phyloP scores from a whole-genome alignment of 2,113 vertebrate genomes.

The Neodontobutis hainanensis region DNA sequence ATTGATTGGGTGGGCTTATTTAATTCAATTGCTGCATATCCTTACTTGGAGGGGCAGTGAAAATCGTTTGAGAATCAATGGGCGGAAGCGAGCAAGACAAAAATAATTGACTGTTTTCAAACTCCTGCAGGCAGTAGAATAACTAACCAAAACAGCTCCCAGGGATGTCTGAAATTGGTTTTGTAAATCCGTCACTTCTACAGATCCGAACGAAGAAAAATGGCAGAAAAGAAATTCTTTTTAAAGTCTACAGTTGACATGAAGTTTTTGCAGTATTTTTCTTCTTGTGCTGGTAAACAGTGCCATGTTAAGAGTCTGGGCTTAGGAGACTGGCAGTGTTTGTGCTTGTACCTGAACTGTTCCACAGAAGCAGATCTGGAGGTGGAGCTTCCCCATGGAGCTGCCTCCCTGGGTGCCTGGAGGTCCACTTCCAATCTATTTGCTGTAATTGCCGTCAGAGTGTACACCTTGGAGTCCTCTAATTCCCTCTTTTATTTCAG shows the following conservation, averaged over 20 bases:
- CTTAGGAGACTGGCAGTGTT: conserved; percentile 19
- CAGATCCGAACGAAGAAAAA: conserved; percentile 58
- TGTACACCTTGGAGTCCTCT: conserved; percentile 95
- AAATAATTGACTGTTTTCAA: conserved; percentile 84
- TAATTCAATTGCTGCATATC: conserved; percentile 79
- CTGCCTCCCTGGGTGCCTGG: conserved; percentile 79
- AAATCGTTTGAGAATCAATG: conserved; percentile 81
- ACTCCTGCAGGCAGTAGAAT: conserved; percentile 77
- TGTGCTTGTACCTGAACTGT: conserved; percentile 63
- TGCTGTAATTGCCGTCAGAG: conserved; percentile 97
- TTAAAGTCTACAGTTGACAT: conserved; percentile 47
- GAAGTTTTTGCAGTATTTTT: conserved; percentile 47
- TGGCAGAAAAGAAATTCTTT: conserved; percentile 65
- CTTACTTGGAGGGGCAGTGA: conserved; percentile 71
- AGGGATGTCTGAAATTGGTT: conserved; percentile 72
- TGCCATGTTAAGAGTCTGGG: conserved; percentile 46
- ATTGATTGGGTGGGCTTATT: conserved; percentile 75
- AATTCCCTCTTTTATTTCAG: conserved; percentile 98
- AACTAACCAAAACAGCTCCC: conserved; percentile 76
- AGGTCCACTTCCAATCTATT: conserved; percentile 97
- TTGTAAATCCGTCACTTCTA: conserved; percentile 64
- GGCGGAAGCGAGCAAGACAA: conserved; percentile 78
- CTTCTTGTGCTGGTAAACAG: conserved; percentile 35
- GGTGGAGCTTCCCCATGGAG: conserved; percentile 87
- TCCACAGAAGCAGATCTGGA: conserved; percentile 87